A percentile compares a stretch with the other conserved stretches of the same genome.
Evolutionary conservation across 2,888 invertebrate species (phyloP).

Genomic region (Vanessa cardui): DNA sequence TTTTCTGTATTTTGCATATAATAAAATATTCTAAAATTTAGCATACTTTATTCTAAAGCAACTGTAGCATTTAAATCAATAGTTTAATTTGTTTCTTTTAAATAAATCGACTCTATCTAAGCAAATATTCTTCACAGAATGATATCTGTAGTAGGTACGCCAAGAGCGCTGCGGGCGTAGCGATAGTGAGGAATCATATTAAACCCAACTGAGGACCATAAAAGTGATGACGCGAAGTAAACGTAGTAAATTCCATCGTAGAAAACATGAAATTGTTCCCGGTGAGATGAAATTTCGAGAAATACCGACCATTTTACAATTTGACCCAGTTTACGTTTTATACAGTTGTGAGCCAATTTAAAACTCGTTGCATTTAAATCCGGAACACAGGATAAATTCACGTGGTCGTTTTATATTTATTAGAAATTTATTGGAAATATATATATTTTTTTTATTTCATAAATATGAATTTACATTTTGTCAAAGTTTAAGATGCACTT

Average conservation of each 20-base stretch:
- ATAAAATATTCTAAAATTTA: too few relatives aligned
- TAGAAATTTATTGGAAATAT: background rate
- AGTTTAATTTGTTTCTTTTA: too few relatives aligned
- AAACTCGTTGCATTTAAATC: slow-evolving; percentile 18
- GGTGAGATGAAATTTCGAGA: slow-evolving; percentile 18
- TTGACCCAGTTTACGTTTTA: slow-evolving; percentile 18
- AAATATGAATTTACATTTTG: too few relatives aligned
- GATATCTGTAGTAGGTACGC: background rate
- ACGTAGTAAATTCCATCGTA: slow-evolving; percentile 24
- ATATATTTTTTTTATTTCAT: background rate
- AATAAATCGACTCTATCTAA: too few relatives aligned
- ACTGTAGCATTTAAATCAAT: too few relatives aligned
- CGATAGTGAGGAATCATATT: slow-evolving; percentile 28
- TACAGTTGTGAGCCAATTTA: slow-evolving; percentile 16
- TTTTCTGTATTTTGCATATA: too few relatives aligned
- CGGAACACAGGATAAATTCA: slow-evolving; percentile 4
- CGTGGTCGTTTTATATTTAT: background rate
- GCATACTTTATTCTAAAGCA: too few relatives aligned
- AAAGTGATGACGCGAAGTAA: slow-evolving; percentile 27
- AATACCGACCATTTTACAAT: slow-evolving; percentile 23
- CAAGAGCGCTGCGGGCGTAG: slow-evolving; percentile 17
- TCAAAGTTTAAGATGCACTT: too few relatives aligned
- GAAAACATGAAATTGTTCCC: slow-evolving; percentile 24
- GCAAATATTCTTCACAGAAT: background rate
- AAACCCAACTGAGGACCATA: slow-evolving; percentile 18